Base-by-base conservation (phyloP, 2,797 vertebrate species). In the Pogoniulus pusillus region DNA sequence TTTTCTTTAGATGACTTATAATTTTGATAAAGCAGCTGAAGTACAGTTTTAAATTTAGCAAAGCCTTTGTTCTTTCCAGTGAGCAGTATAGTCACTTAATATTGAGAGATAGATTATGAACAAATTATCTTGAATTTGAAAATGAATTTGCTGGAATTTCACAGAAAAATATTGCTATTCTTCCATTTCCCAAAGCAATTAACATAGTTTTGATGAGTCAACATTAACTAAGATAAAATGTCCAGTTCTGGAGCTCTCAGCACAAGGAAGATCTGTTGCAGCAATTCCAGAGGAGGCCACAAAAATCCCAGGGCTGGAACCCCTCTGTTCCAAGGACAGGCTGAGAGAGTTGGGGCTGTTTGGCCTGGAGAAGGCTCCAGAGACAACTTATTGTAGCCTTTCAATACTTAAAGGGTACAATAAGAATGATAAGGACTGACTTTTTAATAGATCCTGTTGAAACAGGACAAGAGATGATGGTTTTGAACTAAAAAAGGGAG, bases 111-210 rank as follows among this genome's bases (percentile, higher is more conserved):
- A 95, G 78, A 92, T 91, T 84, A 91, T 75, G 35, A 87, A 14
- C 47, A 85, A 91, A 76, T 95, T 93, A 95, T 91, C 93, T 93
- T 58, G 65, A 92, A 93, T 95, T 94, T 92, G 69, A 87, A 94
- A 93, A 89, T 82, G 55, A 94, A 88, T 95, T 88, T 91, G 3
- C 65, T 85, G n/a, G 34, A 90, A 92, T 91, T 93, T 91, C 78
- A 91, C 75, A 87, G 78, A 75, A 60, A 84, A 95, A 62, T 86
- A 85, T 53, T 90, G 37, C 51, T 74, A 12, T 87, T 77, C 65
- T 92, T 93, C 39, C 51, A 55, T 80, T 91, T 76, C 84, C 76
- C 65, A 63, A 82, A 91, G 87, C 90, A 91, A 87, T 94, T 93
- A 91, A 43, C 15, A 16, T 22, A 23, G 34, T 90, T 94, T 34